Evolutionary conservation across 1,140 invertebrate genomes (phyloP).

Genomic region (Chironomus striatipennis): DNA sequence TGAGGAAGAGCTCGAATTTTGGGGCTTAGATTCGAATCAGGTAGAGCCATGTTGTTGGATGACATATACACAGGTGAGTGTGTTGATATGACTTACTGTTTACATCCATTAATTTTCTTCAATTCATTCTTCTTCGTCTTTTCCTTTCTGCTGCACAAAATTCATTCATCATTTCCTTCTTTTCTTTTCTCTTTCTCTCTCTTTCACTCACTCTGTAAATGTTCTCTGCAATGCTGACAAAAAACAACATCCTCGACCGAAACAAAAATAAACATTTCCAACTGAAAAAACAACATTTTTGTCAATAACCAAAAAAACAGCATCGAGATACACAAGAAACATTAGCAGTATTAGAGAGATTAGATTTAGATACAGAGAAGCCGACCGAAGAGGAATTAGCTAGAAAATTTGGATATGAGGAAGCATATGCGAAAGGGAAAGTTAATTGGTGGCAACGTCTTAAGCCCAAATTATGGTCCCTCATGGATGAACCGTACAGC

Average conservation of each 20-base stretch:
- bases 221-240: no score
- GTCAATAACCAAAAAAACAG: conserved; percentile 41
- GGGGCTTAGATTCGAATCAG: conserved; percentile 71
- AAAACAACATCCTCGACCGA: no score
- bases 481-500: conserved; percentile 98
- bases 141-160: background rate
- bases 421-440: conserved; percentile 81
- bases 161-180: background rate
- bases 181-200: background rate
- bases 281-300: background rate
- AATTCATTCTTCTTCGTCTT: background rate
- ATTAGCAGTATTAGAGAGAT: conserved; percentile 86
- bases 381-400: conserved; percentile 95
- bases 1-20: conserved; percentile 74
- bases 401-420: conserved; percentile 95
- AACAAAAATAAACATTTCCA: background rate
- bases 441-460: conserved; percentile 85
- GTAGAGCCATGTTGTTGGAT: conserved; percentile 90
- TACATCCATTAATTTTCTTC: background rate
- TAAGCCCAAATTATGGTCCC: conserved; percentile 96
- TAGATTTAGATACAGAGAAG: conserved; percentile 95
- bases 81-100: background rate
- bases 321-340: conserved; percentile 98
- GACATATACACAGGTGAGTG: conserved; percentile 71
- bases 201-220: no score